A percentile compares a stretch with the other conserved stretches of the same genome.
These are phyloP conservation scores for Netelia inedita DNA, from an alignment of 2,888 invertebrate genomes.

Conservation along the genomic window DNA sequence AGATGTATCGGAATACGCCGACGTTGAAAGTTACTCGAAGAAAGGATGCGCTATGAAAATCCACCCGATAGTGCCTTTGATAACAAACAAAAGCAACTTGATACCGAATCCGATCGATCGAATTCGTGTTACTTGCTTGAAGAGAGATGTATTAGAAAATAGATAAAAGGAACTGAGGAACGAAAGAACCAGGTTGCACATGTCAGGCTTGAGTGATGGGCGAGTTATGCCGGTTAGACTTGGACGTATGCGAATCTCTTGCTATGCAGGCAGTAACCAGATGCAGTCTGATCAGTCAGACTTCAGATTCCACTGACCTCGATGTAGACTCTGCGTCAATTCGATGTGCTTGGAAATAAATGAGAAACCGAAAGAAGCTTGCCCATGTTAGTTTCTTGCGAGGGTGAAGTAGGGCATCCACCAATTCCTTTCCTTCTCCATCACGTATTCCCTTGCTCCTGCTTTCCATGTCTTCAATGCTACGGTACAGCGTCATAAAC, in stretches of 20 bases:
- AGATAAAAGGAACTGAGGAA: conserved; percentile 26
- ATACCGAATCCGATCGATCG: conserved; percentile 44
- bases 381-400: conserved; percentile 31
- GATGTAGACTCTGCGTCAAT: conserved; percentile 49
- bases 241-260: conserved; percentile 41
- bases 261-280: conserved; percentile 31
- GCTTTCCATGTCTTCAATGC: conserved; percentile 42
- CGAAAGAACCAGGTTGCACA: conserved; percentile 37
- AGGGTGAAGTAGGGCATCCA: conserved; percentile 52
- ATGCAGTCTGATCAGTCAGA: conserved; percentile 41
- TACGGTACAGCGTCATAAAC: conserved; percentile 19
- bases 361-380: conserved; percentile 52
- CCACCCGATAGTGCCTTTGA: background rate
- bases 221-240: conserved; percentile 38
- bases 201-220: conserved; percentile 59
- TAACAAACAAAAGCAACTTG: conserved; percentile 10
- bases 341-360: conserved; percentile 61
- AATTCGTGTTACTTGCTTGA: background rate
- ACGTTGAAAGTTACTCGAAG: conserved; percentile 10
- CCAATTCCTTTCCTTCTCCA: conserved; percentile 57
- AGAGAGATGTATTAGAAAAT: conserved; percentile 38
- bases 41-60: background rate
- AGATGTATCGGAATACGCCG: conserved; percentile 5
- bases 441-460: conserved; percentile 47
- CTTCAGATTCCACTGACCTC: conserved; percentile 38